Conservation (phyloP, 2,113 vertebrate genomes). For the Sebastes fasciatus region DNA sequence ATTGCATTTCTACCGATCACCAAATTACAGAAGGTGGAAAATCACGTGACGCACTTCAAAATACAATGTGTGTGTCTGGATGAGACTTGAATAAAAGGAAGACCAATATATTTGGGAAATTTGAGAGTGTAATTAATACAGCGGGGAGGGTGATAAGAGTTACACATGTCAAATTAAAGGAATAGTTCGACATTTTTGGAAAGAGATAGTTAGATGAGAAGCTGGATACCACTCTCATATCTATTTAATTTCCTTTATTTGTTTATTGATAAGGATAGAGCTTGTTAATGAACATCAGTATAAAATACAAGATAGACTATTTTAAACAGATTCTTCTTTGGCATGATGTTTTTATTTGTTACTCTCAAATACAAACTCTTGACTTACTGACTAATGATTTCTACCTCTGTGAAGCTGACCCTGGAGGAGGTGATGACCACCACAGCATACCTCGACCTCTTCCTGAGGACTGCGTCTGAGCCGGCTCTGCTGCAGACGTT, state of each 20-base stretch:
- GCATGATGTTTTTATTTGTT: not conserved
- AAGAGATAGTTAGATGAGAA: not conserved
- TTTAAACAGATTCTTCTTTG: not conserved
- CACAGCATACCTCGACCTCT: constrained; percentile 95
- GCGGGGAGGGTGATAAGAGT: not conserved
- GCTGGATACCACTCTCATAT: not conserved
- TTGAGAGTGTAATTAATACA: not conserved
- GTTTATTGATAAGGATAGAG: too few species aligned
- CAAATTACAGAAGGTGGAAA: not conserved
- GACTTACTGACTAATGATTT: not conserved
- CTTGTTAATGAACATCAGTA: too few species aligned
- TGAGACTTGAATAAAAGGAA: not conserved
- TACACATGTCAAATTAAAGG: not conserved
- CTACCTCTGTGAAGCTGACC: constrained; percentile 84
- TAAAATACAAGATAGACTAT: too few species aligned
- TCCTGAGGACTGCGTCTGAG: constrained; percentile 92
- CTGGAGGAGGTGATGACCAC: constrained; percentile 98
- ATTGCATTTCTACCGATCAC: not conserved
- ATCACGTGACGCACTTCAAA: not conserved
- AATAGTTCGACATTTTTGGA: not conserved
- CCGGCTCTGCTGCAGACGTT: constrained; percentile 95
- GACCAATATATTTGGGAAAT: not conserved
- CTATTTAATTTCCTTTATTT: too few species aligned
- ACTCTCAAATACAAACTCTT: not conserved
- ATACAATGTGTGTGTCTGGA: not conserved